These are phyloP conservation scores for Lacerta agilis DNA, from an alignment of 2,797 vertebrate genomes.

Conservation along the genomic window DNA sequence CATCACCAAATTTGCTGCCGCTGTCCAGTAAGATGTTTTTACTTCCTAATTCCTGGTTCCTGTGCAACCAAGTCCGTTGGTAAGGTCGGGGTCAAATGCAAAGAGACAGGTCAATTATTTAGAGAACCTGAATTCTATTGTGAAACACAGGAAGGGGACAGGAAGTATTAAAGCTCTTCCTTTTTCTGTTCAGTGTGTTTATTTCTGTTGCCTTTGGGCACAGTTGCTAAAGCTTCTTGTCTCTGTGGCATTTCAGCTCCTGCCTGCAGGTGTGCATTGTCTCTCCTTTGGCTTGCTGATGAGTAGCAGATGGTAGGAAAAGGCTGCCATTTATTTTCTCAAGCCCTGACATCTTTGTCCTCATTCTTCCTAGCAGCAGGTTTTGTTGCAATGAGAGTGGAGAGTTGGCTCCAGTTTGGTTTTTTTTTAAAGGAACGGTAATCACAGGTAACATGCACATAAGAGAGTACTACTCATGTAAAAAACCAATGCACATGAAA, in stretches of 20 bases:
- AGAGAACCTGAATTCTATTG: not conserved
- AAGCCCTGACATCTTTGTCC: not conserved
- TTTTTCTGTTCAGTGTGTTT: not conserved
- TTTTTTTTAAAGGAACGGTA: not conserved
- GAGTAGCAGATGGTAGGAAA: slow-evolving; percentile 12
- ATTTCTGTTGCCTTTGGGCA: slow-evolving; percentile 3
- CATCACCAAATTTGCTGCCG: too few relatives aligned
- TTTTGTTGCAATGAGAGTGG: not conserved
- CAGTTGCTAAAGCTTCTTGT: not conserved
- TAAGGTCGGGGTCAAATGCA: not conserved
- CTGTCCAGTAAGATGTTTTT: not conserved
- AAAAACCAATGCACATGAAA: not conserved
- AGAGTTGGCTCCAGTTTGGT: not conserved
- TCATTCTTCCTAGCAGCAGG: not conserved
- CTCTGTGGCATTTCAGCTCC: not conserved
- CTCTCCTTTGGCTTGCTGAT: not conserved
- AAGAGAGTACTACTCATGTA: too few relatives aligned
- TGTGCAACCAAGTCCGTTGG: too few relatives aligned
- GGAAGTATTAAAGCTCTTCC: not conserved
- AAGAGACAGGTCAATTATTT: not conserved
- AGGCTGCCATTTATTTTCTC: slow-evolving; percentile 10
- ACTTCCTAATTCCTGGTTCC: not conserved
- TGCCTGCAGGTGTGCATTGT: not conserved
- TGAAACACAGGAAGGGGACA: not conserved
- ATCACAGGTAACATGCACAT: not conserved